Evolutionary conservation across 2,113 vertebrate species (phyloP).

Genomic region (Hirundichthys speculiger): DNA sequence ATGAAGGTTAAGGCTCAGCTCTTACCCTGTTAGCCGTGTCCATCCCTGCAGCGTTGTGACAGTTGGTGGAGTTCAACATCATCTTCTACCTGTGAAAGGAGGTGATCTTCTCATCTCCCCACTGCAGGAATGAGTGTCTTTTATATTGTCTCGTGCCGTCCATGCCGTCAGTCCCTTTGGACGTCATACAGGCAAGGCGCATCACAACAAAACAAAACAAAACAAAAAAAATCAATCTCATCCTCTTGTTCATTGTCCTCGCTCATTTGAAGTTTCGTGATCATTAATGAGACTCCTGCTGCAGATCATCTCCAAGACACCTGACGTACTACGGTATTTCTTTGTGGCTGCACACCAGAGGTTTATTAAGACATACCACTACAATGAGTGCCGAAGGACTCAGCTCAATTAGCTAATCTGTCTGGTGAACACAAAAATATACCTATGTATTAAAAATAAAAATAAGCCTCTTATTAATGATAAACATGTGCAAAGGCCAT

Average conservation of each 20-base stretch:
- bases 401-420: conserved; percentile 48
- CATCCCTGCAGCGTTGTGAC: conserved; percentile 44
- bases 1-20: neutral
- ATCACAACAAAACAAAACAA: neutral
- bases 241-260: conserved; percentile 3
- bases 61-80: conserved; percentile 36
- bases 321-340: conserved; percentile 33
- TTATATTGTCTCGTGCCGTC: conserved; percentile 44
- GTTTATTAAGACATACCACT: conserved; percentile 57
- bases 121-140: conserved; percentile 16
- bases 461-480: conserved; percentile 25
- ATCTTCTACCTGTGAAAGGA: conserved; percentile 35
- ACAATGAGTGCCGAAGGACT: conserved; percentile 23
- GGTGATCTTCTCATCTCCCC: conserved; percentile 9
- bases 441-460: conserved; percentile 15
- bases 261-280: conserved; percentile 21
- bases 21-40: conserved; percentile 61
- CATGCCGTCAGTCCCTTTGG: neutral
- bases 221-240: neutral
- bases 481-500: conserved; percentile 28
- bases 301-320: conserved; percentile 62
- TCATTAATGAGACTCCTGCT: conserved; percentile 53
- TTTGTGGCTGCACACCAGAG: conserved; percentile 40
- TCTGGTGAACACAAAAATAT: neutral
- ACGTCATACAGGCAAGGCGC: conserved; percentile 46